Percentiles rank a stretch among this genome's conserved stretches.
Evolutionary conservation across 37 sponge, comb jelly and placozoan species (phyloP).

Genomic region (Diacarnus erythraeanus): DNA sequence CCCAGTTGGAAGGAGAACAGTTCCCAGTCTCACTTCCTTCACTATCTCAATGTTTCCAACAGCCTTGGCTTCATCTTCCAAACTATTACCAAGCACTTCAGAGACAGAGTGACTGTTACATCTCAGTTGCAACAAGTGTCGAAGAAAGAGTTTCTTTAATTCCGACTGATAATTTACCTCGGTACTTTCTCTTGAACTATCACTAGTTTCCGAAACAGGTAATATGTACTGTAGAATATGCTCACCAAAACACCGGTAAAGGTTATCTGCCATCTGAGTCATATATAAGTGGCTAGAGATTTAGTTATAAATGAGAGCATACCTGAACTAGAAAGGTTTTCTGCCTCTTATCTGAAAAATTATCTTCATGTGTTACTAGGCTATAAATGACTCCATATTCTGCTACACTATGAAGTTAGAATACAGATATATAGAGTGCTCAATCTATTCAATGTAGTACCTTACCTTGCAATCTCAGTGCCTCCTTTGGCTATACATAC

Average conservation of each 20-base stretch:
- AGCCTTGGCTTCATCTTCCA: not conserved
- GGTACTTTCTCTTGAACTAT: not conserved
- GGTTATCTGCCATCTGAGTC: constrained; percentile 14
- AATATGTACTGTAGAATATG: not conserved
- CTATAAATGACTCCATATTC: constrained; percentile 30
- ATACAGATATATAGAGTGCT: no score
- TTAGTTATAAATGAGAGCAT: no score
- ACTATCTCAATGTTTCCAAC: constrained; percentile 1
- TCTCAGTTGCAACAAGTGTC: constrained; percentile 57
- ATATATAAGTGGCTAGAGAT: not conserved
- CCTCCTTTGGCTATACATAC: not conserved
- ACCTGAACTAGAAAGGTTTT: not conserved
- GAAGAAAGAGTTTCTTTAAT: constrained; percentile 45
- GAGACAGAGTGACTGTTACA: constrained; percentile 60
- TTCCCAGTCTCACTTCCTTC: constrained; percentile 41
- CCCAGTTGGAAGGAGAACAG: constrained; percentile 45
- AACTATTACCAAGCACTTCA: constrained; percentile 1
- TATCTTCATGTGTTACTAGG: constrained; percentile 51
- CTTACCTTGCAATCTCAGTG: not conserved
- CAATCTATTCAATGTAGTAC: no score
- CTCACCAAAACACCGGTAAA: constrained; percentile 23
- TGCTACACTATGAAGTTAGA: not conserved
- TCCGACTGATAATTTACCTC: not conserved
- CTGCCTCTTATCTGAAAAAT: not conserved
- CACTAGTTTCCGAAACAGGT: no score